Conservation (phyloP, 2,113 vertebrate genomes). For the Tachycineta bicolor region DNA sequence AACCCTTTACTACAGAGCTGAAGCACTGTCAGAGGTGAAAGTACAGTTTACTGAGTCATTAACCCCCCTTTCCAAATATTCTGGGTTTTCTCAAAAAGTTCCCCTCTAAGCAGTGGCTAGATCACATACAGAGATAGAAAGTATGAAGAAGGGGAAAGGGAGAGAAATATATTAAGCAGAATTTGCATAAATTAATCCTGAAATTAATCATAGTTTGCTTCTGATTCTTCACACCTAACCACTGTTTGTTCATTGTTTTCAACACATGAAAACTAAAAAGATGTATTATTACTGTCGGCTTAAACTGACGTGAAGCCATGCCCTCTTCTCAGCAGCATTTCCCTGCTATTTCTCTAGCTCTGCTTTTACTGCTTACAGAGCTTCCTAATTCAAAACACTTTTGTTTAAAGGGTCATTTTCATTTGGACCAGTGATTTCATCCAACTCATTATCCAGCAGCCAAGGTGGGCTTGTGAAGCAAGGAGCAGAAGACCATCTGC, state of each 20-base stretch:
- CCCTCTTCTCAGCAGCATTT: not conserved
- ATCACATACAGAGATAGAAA: not conserved
- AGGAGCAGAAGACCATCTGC: not conserved
- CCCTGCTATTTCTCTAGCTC: not conserved
- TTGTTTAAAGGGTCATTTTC: not conserved
- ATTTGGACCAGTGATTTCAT: not conserved
- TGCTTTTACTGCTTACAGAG: not conserved
- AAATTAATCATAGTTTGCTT: slow-evolving; percentile 18
- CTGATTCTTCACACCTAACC: not conserved
- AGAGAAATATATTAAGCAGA: not conserved
- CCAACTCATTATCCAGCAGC: not conserved
- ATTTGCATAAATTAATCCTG: slow-evolving; percentile 14
- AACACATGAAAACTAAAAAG: not conserved
- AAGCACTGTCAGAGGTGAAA: slow-evolving; percentile 14
- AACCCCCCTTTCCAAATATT: not conserved
- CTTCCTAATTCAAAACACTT: not conserved
- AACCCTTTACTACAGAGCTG: not conserved
- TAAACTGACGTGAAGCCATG: not conserved
- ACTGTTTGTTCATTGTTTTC: not conserved
- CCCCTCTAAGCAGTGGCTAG: not conserved
- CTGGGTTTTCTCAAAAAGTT: slow-evolving; percentile 18
- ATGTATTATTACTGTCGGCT: not conserved
- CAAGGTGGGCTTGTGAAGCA: not conserved
- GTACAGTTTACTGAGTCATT: not conserved
- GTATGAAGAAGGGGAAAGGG: not conserved